Percentiles rank a stretch among this genome's conserved stretches.
phyloP scores from a whole-genome alignment of 2,797 vertebrate genomes.

The Tapirus indicus region DNA sequence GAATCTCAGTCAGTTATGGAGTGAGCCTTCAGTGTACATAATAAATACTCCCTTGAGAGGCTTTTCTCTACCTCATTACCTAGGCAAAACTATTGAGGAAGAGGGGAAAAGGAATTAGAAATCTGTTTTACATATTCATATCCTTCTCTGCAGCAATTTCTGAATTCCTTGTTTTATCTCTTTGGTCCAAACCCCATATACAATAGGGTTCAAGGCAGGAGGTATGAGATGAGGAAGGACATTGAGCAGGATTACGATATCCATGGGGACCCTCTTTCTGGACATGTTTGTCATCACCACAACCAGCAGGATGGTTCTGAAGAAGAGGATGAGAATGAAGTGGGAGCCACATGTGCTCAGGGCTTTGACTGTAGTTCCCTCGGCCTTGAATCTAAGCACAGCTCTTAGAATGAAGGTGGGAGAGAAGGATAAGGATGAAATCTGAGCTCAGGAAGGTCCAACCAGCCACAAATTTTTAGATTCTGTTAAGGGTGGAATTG shows the following conservation, averaged over 20 bases:
- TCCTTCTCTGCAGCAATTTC: not conserved
- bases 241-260: conserved; percentile 24
- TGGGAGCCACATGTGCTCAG: not conserved
- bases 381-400: conserved; percentile 35
- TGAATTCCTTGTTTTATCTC: conserved; percentile 35
- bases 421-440: not conserved
- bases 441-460: not conserved
- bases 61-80: not conserved
- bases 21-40: not conserved
- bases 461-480: not conserved
- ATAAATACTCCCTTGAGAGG: not conserved
- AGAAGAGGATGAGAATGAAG: not conserved
- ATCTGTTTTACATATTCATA: not conserved
- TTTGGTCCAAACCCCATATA: not conserved
- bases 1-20: not conserved
- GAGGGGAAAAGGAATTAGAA: not conserved
- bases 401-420: not conserved
- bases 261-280: not conserved
- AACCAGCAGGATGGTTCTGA: conserved; percentile 31
- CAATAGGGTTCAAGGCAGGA: not conserved
- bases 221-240: conserved; percentile 39
- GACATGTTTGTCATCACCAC: conserved; percentile 11
- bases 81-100: not conserved
- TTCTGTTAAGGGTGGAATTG: too few relatives aligned
- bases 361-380: conserved; percentile 1